Evolutionary conservation across 1,140 invertebrate genomes (phyloP).

Genomic region (Pseudomyrmex sp.): DNA sequence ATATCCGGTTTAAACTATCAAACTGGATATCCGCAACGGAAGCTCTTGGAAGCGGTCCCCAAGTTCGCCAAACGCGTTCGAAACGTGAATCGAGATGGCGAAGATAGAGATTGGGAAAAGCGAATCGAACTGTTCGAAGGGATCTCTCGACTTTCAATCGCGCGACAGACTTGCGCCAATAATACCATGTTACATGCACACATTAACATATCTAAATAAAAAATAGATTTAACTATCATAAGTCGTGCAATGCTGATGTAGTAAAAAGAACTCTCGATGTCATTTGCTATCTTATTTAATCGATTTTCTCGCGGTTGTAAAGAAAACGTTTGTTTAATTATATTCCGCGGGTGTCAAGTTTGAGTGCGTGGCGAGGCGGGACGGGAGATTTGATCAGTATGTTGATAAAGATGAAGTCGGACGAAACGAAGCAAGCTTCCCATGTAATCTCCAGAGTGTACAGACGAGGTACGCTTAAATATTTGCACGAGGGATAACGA

Average conservation of each 20-base stretch:
- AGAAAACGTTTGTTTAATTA: not conserved
- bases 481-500: slow-evolving; percentile 67
- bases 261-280: not conserved
- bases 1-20: slow-evolving; percentile 67
- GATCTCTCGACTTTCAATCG: slow-evolving; percentile 58
- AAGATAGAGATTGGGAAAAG: slow-evolving; percentile 49
- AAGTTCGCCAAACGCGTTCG: slow-evolving; percentile 48
- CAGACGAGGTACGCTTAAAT: slow-evolving; percentile 65
- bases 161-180: slow-evolving; percentile 16
- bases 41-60: slow-evolving; percentile 31
- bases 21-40: slow-evolving; percentile 60
- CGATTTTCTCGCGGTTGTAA: not conserved
- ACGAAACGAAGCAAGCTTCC: slow-evolving; percentile 43
- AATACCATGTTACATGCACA: not conserved
- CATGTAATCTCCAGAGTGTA: slow-evolving; percentile 66
- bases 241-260: not conserved
- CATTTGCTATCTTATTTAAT: not conserved
- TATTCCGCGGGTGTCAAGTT: not conserved
- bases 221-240: not conserved
- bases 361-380: not conserved
- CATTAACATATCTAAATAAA: not conserved
- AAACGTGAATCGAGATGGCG: slow-evolving; percentile 54
- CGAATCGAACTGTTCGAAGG: slow-evolving; percentile 30
- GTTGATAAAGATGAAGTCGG: slow-evolving; percentile 54
- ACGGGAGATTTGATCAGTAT: slow-evolving; percentile 31